Base-by-base conservation (phyloP, 2,888 invertebrate genomes). In the Drosophila dives region DNA sequence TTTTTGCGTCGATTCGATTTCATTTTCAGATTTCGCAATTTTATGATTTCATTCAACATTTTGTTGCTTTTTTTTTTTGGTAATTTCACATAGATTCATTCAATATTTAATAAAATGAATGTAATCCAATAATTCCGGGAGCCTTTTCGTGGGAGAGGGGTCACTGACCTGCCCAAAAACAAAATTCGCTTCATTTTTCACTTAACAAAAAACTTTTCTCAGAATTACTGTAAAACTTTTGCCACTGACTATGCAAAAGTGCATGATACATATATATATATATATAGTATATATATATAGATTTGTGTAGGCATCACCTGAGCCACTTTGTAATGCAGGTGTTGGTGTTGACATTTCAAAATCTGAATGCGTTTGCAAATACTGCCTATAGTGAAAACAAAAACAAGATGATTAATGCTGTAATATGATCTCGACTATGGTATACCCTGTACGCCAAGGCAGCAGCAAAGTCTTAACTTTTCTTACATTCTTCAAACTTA, bases 301-400 rank as follows among this genome's bases (percentile, higher is more conserved):
- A 15, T 45, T 45, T 53, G 56, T 56, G 56, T 86, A 65, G 59
- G 68, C 77, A 85, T 80, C 88, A 85, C 85, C 85, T 86, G 86
- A 85, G 88, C 74, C 74, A 77, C 72, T 77, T 72, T 60, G 42
- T 53, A 65, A 34, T 85, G 86, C 89, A 86, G 86, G 89, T 88
- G 86, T 78, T 82, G 75, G 75, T 86, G 84, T 86, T 88, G 84
- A 86, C 86, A 86, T 86, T 86, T 88, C 82, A 74, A 88, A 88
- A 88, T 83, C 70, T 76, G 85, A 83, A 68, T 71, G 86, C 89
- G 82, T 88, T 86, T 50, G 89, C 85, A 81, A 70, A 76, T 67
- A 53, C 59, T 78, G 79, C 77, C 79, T 80, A 77, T 62, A 70
- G 49, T 59, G 23, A 50, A 53, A 38, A 40, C 6, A 36, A 58